Evolutionary conservation across 2,797 vertebrate genomes (phyloP).

Genomic region (Peromyscus attwateri): DNA sequence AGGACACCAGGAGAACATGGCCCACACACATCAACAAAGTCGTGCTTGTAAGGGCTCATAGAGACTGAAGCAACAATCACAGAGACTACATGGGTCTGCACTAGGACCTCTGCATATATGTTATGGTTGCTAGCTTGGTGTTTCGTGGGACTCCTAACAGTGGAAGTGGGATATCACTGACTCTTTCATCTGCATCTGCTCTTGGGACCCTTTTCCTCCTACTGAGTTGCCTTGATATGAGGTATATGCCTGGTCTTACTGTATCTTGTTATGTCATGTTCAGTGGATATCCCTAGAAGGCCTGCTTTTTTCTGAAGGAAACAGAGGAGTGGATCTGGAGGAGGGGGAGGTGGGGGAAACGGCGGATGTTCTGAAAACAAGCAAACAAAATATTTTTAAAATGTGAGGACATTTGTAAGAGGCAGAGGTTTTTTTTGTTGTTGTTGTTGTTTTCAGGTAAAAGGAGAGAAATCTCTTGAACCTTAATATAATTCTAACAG

Average conservation of each 20-base stretch:
- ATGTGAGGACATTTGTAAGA: background rate
- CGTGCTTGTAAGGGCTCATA: background rate
- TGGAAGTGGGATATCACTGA: background rate
- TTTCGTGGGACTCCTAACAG: background rate
- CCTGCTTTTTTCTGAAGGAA: background rate
- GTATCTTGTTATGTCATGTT: background rate
- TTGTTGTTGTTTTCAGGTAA: background rate
- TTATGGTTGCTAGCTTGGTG: background rate
- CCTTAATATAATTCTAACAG: slow-evolving; percentile 6
- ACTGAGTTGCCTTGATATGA: background rate
- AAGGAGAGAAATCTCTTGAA: background rate
- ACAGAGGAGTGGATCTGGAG: background rate
- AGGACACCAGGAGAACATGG: background rate
- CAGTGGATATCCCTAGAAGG: background rate
- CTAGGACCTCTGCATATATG: background rate
- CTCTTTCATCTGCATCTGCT: background rate
- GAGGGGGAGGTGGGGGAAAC: background rate
- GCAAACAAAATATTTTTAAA: background rate
- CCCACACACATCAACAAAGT: background rate
- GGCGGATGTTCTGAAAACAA: too few species aligned
- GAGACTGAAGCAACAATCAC: background rate
- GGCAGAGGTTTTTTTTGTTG: background rate
- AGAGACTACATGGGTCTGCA: background rate
- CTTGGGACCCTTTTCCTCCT: background rate
- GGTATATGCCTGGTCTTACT: background rate